These are phyloP conservation scores for Sminthurinus signatus DNA, from an alignment of 1,140 invertebrate species.

Conservation along the genomic window DNA sequence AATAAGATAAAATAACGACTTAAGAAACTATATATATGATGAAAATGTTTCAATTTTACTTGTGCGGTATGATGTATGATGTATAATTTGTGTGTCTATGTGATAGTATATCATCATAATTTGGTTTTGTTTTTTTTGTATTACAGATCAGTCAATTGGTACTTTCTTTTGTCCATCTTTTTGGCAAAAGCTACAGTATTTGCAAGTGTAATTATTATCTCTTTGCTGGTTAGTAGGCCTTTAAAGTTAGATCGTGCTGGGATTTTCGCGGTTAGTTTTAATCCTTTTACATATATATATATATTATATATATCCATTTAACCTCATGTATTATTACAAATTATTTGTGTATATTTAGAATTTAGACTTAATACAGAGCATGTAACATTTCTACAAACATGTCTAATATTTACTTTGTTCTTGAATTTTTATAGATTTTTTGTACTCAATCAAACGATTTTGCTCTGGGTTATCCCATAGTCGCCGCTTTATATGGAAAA, in stretches of 20 bases:
- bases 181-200: constrained; percentile 82
- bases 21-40: no score
- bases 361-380: no score
- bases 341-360: no score
- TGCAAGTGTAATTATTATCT: constrained; percentile 68
- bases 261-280: not conserved
- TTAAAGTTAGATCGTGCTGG: constrained; percentile 76
- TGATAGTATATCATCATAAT: no score
- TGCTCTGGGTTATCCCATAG: constrained; percentile 82
- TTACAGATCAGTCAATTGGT: constrained; percentile 71
- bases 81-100: not conserved
- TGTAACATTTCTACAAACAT: no score
- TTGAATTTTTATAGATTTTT: constrained; percentile 78
- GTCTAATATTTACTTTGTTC: no score
- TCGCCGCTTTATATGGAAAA: constrained; percentile 52
- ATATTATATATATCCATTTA: no score
- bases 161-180: constrained; percentile 75
- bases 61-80: no score
- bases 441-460: constrained; percentile 97
- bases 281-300: no score
- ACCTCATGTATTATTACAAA: no score
- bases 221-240: constrained; percentile 69
- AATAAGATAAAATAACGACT: no score
- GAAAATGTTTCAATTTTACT: no score
- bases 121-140: constrained; percentile 14